These are phyloP conservation scores for Tipula vernalis DNA, from an alignment of 2,888 invertebrate species.

Conservation along the genomic window DNA sequence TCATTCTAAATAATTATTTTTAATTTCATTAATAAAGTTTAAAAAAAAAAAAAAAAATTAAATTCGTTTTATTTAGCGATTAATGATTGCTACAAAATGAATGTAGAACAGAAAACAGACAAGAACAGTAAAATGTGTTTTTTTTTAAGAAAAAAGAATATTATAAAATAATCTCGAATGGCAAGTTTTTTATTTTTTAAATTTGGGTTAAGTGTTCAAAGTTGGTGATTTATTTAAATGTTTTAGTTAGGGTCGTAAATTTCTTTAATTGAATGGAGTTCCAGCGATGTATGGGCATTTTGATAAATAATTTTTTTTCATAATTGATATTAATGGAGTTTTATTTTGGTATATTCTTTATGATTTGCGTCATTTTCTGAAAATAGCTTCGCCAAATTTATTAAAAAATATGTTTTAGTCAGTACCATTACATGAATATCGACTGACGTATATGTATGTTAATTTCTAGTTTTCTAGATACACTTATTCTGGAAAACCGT, in stretches of 20 bases:
- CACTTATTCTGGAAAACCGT: too few relatives aligned
- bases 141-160: neutral
- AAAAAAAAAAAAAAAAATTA: neutral
- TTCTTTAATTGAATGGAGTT: neutral
- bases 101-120: neutral
- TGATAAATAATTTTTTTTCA: neutral
- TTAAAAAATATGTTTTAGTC: too few relatives aligned
- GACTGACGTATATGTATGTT: too few relatives aligned
- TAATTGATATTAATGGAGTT: neutral
- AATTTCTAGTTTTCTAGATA: too few relatives aligned
- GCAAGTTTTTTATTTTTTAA: neutral
- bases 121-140: neutral
- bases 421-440: too few relatives aligned
- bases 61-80: neutral
- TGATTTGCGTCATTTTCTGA: neutral
- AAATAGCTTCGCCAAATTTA: neutral
- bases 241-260: neutral
- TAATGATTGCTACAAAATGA: neutral
- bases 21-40: neutral
- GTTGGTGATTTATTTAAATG: neutral
- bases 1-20: slow-evolving; percentile 4
- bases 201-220: neutral
- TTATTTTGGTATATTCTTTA: neutral
- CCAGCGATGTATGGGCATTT: neutral
- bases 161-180: neutral